Percentiles rank a stretch among this genome's conserved stretches.
Evolutionary conservation across 30 jellyfish, hydroid and myxozoan genomes (phyloP).

Genomic region (Cassiopea andromeda): DNA sequence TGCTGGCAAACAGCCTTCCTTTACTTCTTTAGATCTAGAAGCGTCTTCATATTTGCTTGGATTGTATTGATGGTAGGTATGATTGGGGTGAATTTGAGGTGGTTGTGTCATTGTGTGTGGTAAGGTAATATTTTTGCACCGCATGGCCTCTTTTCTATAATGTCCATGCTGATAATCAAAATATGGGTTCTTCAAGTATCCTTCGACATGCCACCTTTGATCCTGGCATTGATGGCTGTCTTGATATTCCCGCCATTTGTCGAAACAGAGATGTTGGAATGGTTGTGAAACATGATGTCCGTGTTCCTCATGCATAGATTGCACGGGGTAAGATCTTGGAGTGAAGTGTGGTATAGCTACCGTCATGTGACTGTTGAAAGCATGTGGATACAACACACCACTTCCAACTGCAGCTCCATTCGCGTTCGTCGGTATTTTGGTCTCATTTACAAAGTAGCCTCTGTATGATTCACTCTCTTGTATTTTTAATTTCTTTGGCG

Average conservation of each 20-base stretch:
- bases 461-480: not conserved
- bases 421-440: not conserved
- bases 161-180: not conserved
- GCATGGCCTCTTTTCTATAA: not conserved
- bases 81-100: slow-evolving; percentile 20
- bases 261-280: not conserved
- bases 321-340: not conserved
- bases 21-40: slow-evolving; percentile 28
- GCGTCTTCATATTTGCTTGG: slow-evolving; percentile 27
- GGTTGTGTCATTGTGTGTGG: slow-evolving; percentile 6
- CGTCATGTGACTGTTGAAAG: not conserved
- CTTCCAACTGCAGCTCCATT: not conserved
- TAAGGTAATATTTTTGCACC: not conserved
- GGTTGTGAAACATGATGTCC: not conserved
- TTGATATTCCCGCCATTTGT: not conserved
- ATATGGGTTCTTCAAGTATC: not conserved
- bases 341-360: not conserved
- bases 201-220: not conserved
- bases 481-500: not conserved
- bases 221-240: slow-evolving; percentile 3
- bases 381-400: not conserved
- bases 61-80: slow-evolving; percentile 3
- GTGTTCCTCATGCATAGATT: not conserved
- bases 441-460: not conserved
- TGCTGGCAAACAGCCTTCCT: slow-evolving; percentile 1